Percentiles rank a stretch among this genome's conserved stretches.
Conservation (phyloP, 1,140 invertebrate species). For the Euura lappo region DNA sequence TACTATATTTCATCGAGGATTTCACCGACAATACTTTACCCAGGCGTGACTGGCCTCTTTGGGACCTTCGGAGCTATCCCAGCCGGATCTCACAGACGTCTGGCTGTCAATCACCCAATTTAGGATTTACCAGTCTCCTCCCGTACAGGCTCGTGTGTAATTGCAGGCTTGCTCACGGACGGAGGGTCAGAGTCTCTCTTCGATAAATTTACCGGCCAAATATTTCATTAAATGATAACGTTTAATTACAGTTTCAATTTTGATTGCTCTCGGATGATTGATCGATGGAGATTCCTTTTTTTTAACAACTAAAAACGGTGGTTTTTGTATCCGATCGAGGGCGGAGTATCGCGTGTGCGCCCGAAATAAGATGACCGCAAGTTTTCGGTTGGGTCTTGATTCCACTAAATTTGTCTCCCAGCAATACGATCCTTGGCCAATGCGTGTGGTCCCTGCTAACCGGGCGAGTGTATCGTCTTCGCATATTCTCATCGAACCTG, state of each 20-base stretch:
- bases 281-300: not conserved
- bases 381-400: too few species aligned
- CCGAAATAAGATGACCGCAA: too few species aligned
- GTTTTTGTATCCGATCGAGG: too few species aligned
- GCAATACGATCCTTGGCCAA: too few species aligned
- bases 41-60: not conserved
- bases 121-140: conserved; percentile 15
- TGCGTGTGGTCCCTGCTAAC: too few species aligned
- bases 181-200: not conserved
- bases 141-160: conserved; percentile 10
- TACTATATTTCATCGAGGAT: not conserved
- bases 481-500: too few species aligned
- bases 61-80: conserved; percentile 11
- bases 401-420: too few species aligned
- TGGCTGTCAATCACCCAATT: conserved; percentile 19
- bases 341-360: too few species aligned
- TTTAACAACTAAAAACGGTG: too few species aligned
- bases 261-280: not conserved
- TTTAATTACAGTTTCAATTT: not conserved
- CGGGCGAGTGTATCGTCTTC: too few species aligned
- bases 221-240: conserved; percentile 6
- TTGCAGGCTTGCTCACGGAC: conserved; percentile 10
- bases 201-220: not conserved
- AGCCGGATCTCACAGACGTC: conserved; percentile 9
- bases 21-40: conserved; percentile 11